Evolutionary conservation across 2,888 invertebrate species (phyloP), one percentile per base, ranked within the genome.

Genomic region (Drosophila cyrtoloma): DNA sequence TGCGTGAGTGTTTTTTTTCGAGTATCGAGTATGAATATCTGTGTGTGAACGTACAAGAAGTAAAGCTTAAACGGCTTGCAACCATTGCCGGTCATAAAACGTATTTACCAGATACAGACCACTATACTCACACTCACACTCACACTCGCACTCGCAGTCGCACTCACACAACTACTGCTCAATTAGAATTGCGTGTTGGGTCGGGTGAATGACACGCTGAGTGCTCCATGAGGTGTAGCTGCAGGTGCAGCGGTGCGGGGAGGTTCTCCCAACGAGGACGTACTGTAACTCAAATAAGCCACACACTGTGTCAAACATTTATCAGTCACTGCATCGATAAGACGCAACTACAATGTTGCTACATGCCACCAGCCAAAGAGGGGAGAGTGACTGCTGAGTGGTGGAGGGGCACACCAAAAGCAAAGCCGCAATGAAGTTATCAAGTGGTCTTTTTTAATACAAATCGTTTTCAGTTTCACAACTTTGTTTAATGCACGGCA

Each of bases 251-350:
- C 0, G 47, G 47, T 22, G 28, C 4, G 28, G 12, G 35, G 56
- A 42, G 28, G 22, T 16, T 39, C 61, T 57, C 53, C 37, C 14
- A 53, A 42, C 64, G 69, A 66, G 81, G 71, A 51, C 71, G 70
- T 10, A 68, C 70, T 65, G 82, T 67, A 76, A 75, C 75, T 74
- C 84, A 81, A 84, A 81, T 81, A 84, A 81, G 84, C 75, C 80
- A 71, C 85, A 82, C 86, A 79, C 85, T 79, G 88, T 82, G 88
- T 84, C 86, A 88, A 86, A 86, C 86, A 90, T 86, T 88, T 86
- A 86, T 86, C 86, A 90, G 90, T 75, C 35, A 56, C 22, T 16
- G 77, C 77, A 85, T 79, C 85, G 90, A 89, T 90, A 90, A 90
- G 88, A 56, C 61, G 33, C 22, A 22, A 53, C 84, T 69, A 90